Percentiles rank a stretch among this genome's conserved stretches.
These are phyloP conservation scores for Drosophila triauraria DNA, from an alignment of 1,140 invertebrate species.

Conservation along the genomic window DNA sequence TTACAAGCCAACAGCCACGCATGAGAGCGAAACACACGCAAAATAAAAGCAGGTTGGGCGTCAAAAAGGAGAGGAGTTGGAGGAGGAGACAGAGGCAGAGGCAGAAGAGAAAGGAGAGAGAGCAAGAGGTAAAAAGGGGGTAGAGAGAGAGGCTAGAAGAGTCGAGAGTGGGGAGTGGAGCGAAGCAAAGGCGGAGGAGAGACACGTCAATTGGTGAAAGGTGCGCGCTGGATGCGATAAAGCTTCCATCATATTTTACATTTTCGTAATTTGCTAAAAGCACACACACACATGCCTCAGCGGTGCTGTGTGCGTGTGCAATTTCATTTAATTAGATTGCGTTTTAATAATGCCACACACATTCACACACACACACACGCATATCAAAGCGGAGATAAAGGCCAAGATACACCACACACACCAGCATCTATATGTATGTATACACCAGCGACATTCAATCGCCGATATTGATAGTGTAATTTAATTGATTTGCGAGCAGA, in stretches of 20 bases:
- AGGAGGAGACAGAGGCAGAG: background rate
- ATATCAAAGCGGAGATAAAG: constrained; percentile 32
- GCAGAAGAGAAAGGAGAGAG: constrained; percentile 6
- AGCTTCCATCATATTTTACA: constrained; percentile 78
- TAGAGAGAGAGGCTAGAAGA: background rate
- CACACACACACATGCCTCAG: constrained; percentile 19
- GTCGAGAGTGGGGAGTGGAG: background rate
- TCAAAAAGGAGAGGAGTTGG: constrained; percentile 1
- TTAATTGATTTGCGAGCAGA: constrained; percentile 76
- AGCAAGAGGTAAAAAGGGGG: background rate
- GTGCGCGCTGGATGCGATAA: constrained; percentile 67
- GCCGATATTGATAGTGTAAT: constrained; percentile 74
- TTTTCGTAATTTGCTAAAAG: constrained; percentile 82
- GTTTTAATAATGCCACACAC: constrained; percentile 74
- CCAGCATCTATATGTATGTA: constrained; percentile 4
- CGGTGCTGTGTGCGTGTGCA: constrained; percentile 53
- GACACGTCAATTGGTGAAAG: constrained; percentile 66
- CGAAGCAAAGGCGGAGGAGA: constrained; percentile 1
- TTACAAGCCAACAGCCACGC: constrained; percentile 67
- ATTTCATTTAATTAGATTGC: constrained; percentile 83
- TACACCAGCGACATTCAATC: constrained; percentile 34
- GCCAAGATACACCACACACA: constrained; percentile 21
- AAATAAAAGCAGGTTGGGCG: constrained; percentile 48
- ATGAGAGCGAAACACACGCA: constrained; percentile 65
- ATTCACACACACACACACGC: constrained; percentile 21